These are phyloP conservation scores for Macrochelys suwanniensis DNA, from an alignment of 2,797 vertebrate species.

Conservation along the genomic window DNA sequence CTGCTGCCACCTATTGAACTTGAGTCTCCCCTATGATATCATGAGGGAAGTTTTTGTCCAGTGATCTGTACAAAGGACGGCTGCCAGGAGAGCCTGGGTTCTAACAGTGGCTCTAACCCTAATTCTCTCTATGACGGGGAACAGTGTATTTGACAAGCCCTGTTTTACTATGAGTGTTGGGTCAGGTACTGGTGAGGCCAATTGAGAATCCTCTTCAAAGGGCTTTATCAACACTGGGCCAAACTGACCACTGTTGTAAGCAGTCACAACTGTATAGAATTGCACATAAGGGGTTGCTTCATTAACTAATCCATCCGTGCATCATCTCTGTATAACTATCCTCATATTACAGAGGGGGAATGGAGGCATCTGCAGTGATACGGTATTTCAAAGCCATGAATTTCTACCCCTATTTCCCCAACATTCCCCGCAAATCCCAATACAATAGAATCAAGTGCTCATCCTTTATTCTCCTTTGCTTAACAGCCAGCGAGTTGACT, in stretches of 20 bases:
- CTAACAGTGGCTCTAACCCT: not conserved
- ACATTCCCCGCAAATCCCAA: too few species aligned
- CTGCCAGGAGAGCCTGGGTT: not conserved
- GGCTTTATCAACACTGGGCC: accelerated
- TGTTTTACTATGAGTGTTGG: not conserved
- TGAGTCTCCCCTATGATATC: not conserved
- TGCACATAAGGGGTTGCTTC: not conserved
- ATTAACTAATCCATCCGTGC: accelerated
- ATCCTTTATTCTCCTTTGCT: not conserved
- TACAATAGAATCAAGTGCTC: accelerated
- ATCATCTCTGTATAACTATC: not conserved
- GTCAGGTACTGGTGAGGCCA: not conserved
- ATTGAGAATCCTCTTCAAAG: accelerated
- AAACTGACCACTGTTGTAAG: not conserved
- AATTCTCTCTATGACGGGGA: accelerated
- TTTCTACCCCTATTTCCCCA: not conserved
- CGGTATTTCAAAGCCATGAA: accelerated
- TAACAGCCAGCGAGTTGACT: not conserved
- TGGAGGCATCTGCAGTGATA: not conserved
- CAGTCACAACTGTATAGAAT: not conserved
- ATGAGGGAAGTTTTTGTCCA: not conserved
- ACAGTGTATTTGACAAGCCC: not conserved
- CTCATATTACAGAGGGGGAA: not conserved
- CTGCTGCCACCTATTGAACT: not conserved
- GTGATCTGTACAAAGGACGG: not conserved